Percentiles rank a stretch among this genome's conserved stretches.
Evolutionary conservation across 1,140 invertebrate genomes (phyloP).

Genomic region (Ctenoplectra terminalis): DNA sequence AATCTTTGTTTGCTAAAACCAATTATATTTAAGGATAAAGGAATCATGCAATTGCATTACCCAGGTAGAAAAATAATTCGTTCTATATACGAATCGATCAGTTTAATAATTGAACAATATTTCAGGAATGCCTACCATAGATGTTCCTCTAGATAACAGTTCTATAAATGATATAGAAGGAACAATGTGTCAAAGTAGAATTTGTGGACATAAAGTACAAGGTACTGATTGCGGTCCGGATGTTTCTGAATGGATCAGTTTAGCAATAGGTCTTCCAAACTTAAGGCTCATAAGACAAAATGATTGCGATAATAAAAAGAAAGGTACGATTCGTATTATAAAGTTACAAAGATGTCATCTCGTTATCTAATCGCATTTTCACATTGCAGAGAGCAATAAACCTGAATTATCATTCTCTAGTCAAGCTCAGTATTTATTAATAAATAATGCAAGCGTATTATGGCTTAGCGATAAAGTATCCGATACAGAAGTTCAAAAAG

Average conservation of each 20-base stretch:
- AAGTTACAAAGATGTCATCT: neutral
- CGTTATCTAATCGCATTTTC: constrained; percentile 13
- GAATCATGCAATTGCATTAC: constrained; percentile 87
- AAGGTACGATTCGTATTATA: constrained; percentile 52
- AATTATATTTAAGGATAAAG: constrained; percentile 85
- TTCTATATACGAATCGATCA: neutral
- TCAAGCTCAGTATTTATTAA: constrained; percentile 93
- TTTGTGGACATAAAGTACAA: constrained; percentile 92
- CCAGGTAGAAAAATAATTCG: constrained; percentile 83
- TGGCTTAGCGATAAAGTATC: constrained; percentile 87
- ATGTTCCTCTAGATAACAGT: constrained; percentile 79
- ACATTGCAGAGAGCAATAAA: constrained; percentile 74
- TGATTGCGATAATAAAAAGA: constrained; percentile 30
- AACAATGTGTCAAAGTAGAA: constrained; percentile 88
- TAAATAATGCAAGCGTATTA: constrained; percentile 89
- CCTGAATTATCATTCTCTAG: constrained; percentile 89
- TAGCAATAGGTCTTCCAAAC: constrained; percentile 86
- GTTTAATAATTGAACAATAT: constrained; percentile 44
- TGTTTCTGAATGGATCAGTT: constrained; percentile 90
- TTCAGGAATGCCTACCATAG: constrained; percentile 83
- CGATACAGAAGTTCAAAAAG: constrained; percentile 81
- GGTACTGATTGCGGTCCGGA: constrained; percentile 92
- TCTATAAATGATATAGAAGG: constrained; percentile 66
- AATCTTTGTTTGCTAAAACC: constrained; percentile 93
- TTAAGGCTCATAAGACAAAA: constrained; percentile 88